Evolutionary conservation across 1,140 invertebrate species (phyloP), one percentile per base, ranked within the genome.

Genomic region (Grapholita molesta): DNA sequence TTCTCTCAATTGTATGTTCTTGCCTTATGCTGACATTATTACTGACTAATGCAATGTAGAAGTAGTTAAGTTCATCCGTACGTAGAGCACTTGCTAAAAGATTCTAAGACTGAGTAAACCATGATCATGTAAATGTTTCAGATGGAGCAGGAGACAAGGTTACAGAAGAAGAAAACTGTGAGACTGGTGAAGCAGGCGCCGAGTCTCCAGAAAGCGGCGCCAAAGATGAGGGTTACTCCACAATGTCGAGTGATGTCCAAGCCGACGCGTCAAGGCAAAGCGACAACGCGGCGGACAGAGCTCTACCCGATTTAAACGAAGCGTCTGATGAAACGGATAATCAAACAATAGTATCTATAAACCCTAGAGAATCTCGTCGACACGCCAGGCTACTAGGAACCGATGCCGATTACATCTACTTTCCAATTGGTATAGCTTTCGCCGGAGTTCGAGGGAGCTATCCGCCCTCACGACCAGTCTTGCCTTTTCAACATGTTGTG

Each of bases 231-330:
- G 96, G 96, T 1, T 97, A 97, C 84, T 97, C 96, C 28, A 97
- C 96, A 3, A 97, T 97, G 96, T 97, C 96, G 0, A 97, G 96
- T 77, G 96, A 97, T 82, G 95, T 97, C 2, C 96, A 97, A 82
- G 94, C 94, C 1, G 95, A 96, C 73, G 93, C 93, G 0, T 93
- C 92, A 6, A 85, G 93, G 21, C 93, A 93, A 61, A 93, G 93
- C 42, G 92, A 94, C 65, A 88, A 91, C 69, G 88, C 86, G 0
- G 93, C 93, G 0, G 90, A 93, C 64, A 84, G 94, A 68, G 94
- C 94, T 4, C 85, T 96, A 3, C 95, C 95, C 66, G 95, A 95
- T 80, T 91, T 96, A 5, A 95, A 95, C 84, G 95, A 96, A 80
- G 95, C 94, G 4, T 95, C 93, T 11, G 95, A 95, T 74, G 94